These are phyloP conservation scores for Dicentrarchus labrax DNA, from an alignment of 2,113 vertebrate genomes.

Conservation along the genomic window DNA sequence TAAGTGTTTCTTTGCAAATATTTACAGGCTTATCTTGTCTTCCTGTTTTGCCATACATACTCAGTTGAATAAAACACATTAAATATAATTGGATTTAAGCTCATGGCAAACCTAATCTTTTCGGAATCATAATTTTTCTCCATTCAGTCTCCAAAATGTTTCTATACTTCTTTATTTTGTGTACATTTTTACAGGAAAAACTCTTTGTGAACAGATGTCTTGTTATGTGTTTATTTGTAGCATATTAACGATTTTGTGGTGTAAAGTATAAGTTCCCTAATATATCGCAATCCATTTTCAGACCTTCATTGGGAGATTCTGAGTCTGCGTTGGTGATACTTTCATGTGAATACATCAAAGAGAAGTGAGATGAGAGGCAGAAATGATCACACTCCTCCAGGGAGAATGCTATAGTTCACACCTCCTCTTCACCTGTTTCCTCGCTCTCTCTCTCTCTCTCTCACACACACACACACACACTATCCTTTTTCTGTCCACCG, in stretches of 20 bases:
- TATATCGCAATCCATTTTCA: slow-evolving; percentile 34
- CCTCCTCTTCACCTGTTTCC: slow-evolving; percentile 70
- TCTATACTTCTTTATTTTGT: background rate
- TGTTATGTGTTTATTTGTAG: background rate
- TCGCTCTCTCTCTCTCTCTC: slow-evolving; percentile 9
- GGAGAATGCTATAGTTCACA: slow-evolving; percentile 61
- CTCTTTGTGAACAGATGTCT: slow-evolving; percentile 3
- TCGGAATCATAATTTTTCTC: background rate
- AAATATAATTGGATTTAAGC: background rate
- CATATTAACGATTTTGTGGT: background rate
- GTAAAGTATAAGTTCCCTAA: background rate
- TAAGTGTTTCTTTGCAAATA: slow-evolving; percentile 8
- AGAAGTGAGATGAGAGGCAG: slow-evolving; percentile 64
- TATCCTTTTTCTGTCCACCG: slow-evolving; percentile 37
- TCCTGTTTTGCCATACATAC: background rate
- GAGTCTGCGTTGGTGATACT: slow-evolving; percentile 47
- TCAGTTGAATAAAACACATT: background rate
- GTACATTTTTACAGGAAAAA: background rate
- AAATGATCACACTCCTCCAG: slow-evolving; percentile 58
- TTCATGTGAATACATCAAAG: slow-evolving; percentile 66
- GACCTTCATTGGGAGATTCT: slow-evolving; percentile 31
- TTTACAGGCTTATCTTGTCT: slow-evolving; percentile 31
- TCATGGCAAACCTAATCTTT: background rate
- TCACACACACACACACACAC: slow-evolving; percentile 12
- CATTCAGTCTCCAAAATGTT: background rate